Evolutionary conservation across 1,140 invertebrate genomes (phyloP).

Genomic region (Dufourea novaeangliae): DNA sequence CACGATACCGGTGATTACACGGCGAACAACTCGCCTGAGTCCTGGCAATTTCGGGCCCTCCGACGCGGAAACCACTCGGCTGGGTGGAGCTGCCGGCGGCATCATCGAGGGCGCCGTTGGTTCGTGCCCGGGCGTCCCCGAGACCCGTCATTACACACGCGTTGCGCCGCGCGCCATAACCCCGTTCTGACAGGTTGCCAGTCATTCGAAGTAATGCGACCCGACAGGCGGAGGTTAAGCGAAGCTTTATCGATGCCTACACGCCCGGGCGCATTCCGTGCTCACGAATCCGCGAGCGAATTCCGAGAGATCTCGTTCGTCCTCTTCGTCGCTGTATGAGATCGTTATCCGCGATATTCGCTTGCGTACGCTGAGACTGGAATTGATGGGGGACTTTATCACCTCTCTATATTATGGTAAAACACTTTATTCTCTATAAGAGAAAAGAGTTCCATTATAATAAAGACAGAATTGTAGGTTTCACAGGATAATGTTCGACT

Average conservation of each 20-base stretch:
- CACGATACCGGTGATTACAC: constrained; percentile 70
- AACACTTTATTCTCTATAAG: too few species aligned
- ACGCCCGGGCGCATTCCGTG: constrained; percentile 7
- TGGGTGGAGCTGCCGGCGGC: constrained; percentile 47
- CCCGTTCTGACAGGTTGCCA: constrained; percentile 67
- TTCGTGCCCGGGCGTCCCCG: constrained; percentile 59
- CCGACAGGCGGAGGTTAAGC: constrained; percentile 59
- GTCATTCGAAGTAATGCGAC: constrained; percentile 69
- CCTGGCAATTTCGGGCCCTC: constrained; percentile 62
- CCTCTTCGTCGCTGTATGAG: too few species aligned
- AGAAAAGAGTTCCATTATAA: too few species aligned
- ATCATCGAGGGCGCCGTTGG: constrained; percentile 63
- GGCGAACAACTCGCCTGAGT: constrained; percentile 55
- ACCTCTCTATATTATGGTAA: too few species aligned
- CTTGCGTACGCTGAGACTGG: too few species aligned
- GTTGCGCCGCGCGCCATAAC: constrained; percentile 61
- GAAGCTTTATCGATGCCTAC: constrained; percentile 55
- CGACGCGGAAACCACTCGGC: constrained; percentile 21
- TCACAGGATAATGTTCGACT: too few species aligned
- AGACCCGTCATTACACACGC: constrained; percentile 74
- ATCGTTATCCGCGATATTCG: too few species aligned
- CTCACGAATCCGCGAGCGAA: background rate
- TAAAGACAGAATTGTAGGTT: too few species aligned
- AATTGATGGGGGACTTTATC: too few species aligned
- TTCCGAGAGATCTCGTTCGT: too few species aligned